Percentiles rank a stretch among this genome's conserved stretches.
These are phyloP conservation scores for Oscheius sp. DNA, from an alignment of 1,140 invertebrate genomes.

Conservation along the genomic window DNA sequence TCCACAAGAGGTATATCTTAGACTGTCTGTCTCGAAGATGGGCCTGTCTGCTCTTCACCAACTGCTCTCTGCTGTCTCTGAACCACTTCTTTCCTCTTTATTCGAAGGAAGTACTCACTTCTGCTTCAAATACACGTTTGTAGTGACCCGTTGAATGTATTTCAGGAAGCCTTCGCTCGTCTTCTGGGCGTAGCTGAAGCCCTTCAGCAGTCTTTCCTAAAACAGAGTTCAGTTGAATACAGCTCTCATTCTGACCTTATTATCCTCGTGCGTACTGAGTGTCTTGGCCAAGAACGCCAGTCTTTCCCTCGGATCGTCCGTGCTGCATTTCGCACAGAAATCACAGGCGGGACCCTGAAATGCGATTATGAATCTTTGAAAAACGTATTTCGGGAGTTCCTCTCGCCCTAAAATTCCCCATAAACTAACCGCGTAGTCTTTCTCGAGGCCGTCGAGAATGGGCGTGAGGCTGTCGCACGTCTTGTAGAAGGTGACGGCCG, in stretches of 20 bases:
- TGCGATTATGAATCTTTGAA: no score
- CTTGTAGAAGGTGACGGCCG: constrained; percentile 26
- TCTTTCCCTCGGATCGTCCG: background rate
- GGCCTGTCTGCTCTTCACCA: constrained; percentile 3
- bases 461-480: constrained; percentile 21
- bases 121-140: background rate
- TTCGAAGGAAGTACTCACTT: background rate
- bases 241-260: no score
- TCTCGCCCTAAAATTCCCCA: no score
- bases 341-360: background rate
- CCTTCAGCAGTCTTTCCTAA: constrained; percentile 35
- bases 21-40: constrained; percentile 26
- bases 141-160: constrained; percentile 33
- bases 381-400: no score
- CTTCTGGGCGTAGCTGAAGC: constrained; percentile 39
- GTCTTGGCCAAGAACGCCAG: constrained; percentile 2
- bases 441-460: constrained; percentile 31
- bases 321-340: background rate
- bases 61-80: constrained; percentile 13
- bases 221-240: no score
- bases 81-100: background rate
- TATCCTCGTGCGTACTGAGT: constrained; percentile 30
- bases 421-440: constrained; percentile 13
- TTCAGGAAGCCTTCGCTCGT: constrained; percentile 38
- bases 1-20: constrained; percentile 26